phyloP scores from a whole-genome alignment of 1,140 invertebrate species.

The Papilio dardanus region DNA sequence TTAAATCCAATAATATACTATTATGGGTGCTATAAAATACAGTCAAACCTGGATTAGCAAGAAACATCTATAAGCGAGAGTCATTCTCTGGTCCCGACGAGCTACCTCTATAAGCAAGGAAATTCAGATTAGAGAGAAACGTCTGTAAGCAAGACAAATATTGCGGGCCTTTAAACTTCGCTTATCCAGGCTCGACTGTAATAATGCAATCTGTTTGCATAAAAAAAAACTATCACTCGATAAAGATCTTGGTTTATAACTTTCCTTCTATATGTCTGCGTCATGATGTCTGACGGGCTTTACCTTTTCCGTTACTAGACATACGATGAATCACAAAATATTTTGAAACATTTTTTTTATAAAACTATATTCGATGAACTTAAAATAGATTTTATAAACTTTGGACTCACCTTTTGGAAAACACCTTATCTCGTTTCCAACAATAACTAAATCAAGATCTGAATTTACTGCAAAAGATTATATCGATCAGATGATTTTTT shows the following conservation, averaged over 20 bases:
- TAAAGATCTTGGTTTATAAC: not conserved
- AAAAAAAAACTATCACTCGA: constrained; percentile 1
- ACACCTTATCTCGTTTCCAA: no score
- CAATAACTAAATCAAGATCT: no score
- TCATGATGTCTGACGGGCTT: not conserved
- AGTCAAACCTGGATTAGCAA: no score
- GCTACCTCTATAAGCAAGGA: no score
- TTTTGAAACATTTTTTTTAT: no score
- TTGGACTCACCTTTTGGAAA: not conserved
- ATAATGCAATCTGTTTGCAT: not conserved
- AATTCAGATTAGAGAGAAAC: no score
- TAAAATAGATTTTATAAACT: not conserved
- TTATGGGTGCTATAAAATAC: no score
- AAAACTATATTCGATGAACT: not conserved
- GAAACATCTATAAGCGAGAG: no score
- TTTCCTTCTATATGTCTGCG: not conserved
- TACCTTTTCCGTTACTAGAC: not conserved
- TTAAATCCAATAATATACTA: not conserved
- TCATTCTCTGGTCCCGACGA: no score
- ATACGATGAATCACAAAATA: not conserved
- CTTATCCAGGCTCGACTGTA: not conserved
- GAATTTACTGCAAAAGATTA: not conserved
- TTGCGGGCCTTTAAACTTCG: no score
- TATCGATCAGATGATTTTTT: no score
- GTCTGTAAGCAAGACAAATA: no score